Base-by-base conservation (phyloP, 2,888 invertebrate species). In the Hydraecia micacea region DNA sequence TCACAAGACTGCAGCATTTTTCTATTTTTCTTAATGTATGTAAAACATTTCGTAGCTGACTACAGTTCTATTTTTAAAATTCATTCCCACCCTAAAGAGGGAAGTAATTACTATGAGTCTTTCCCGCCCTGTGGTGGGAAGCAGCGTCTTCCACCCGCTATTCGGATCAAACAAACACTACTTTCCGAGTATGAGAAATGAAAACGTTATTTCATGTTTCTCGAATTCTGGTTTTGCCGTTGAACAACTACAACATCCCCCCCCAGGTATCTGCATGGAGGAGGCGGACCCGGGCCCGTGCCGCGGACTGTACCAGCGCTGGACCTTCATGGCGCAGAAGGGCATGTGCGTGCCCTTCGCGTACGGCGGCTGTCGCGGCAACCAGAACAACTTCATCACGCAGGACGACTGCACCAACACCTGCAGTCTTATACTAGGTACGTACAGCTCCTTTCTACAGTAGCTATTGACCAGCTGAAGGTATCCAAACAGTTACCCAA, bases 321-420 rank as follows among this genome's bases (percentile, higher is more conserved):
- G 99, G 98, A 98, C 98, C 85, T 99, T 98, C 97, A 98, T 98
- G 91, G 94, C 97, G 0, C 94, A 95, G 75, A 98, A 98, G 91
- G 97, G 98, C 78, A 98, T 97, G 96, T 99, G 99, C 94, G 97
- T 98, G 77, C 97, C 98, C 75, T 99, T 99, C 96, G 97, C 97
- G 75, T 99, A 99, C 96, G 99, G 99, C 63, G 98, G 98, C 66
- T 99, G 98, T 88, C 97, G 99, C 79, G 99, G 99, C 63, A 99
- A 98, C 95, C 97, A 98, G 90, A 99, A 99, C 96, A 99, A 99
- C 95, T 99, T 99, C 97, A 97, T 98, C 83, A 98, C 98, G 25
- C 97, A 97, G 87, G 97, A 98, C 49, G 98, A 99, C 91, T 99
- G 99, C 92, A 97, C 97, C 87, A 96, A 96, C 87, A 97, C 98